Conservation (phyloP, 2,888 invertebrate genomes). For the Tryphoninae sp. region DNA sequence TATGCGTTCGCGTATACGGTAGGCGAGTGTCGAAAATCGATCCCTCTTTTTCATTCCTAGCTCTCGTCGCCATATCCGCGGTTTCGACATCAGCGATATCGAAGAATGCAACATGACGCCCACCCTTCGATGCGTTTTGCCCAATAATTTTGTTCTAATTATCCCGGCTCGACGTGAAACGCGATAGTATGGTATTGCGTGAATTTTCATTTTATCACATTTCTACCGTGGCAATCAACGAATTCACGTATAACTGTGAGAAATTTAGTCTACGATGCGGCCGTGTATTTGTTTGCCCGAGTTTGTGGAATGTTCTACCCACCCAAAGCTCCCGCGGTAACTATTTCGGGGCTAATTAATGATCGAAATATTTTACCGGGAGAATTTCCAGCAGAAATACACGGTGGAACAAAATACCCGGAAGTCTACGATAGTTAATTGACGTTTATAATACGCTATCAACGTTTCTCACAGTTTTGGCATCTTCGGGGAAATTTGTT, state of each 20-base stretch:
- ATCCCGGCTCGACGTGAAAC: neutral
- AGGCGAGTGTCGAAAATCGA: constrained; percentile 35
- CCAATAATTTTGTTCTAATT: constrained; percentile 41
- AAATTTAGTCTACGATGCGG: too few relatives aligned
- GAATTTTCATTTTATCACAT: constrained; percentile 3
- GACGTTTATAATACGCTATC: neutral
- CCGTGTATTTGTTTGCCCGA: neutral
- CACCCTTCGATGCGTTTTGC: constrained; percentile 12
- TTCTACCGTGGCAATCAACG: too few relatives aligned
- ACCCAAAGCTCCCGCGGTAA: neutral
- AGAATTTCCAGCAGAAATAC: constrained; percentile 8
- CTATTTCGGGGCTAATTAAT: constrained; percentile 30
- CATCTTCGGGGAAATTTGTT: neutral
- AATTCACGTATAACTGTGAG: too few relatives aligned
- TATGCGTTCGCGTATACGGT: neutral
- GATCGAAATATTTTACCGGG: constrained; percentile 8
- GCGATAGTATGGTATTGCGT: neutral
- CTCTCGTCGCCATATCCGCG: constrained; percentile 25
- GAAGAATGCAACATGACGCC: neutral
- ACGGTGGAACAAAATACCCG: constrained; percentile 10
- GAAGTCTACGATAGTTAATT: neutral
- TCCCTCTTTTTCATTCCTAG: constrained; percentile 13
- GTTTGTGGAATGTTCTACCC: neutral
- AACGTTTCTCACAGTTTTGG: neutral
- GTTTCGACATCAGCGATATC: constrained; percentile 34